Conservation (phyloP, 2,797 vertebrate species). For the Lithobates sylvaticus region DNA sequence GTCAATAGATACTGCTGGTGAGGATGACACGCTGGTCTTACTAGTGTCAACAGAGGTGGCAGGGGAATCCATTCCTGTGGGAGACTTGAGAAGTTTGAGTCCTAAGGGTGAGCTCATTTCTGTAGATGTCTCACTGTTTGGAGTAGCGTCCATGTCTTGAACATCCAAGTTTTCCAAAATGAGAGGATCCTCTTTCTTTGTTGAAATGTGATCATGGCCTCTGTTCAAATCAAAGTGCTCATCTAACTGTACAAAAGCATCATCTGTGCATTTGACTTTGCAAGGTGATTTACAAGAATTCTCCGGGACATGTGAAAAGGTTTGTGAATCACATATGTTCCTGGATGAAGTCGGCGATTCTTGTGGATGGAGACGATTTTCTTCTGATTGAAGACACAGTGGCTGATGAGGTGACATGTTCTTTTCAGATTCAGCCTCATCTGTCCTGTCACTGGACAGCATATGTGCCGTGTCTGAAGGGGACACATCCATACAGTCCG, state of each 20-base stretch:
- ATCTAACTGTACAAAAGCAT: conserved; percentile 53
- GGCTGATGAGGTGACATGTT: conserved; percentile 54
- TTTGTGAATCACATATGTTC: conserved; percentile 63
- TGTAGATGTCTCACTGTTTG: conserved; percentile 75
- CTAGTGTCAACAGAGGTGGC: conserved; percentile 63
- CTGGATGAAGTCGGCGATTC: conserved; percentile 2
- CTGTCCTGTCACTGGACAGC: conserved; percentile 64
- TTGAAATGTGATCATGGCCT: conserved; percentile 58
- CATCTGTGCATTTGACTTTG: conserved; percentile 60
- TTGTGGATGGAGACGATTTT: conserved; percentile 48
- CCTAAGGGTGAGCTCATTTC: conserved; percentile 77
- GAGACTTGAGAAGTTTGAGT: conserved; percentile 80
- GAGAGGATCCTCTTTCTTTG: conserved; percentile 67
- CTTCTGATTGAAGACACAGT: conserved; percentile 57
- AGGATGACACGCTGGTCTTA: conserved; percentile 72
- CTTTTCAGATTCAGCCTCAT: conserved; percentile 57
- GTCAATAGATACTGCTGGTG: conserved; percentile 68
- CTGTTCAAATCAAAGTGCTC: conserved; percentile 71
- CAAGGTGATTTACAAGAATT: conserved; percentile 51
- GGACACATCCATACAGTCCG: conserved; percentile 68
- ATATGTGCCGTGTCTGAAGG: conserved; percentile 58
- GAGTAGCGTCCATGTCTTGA: conserved; percentile 74
- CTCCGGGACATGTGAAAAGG: conserved; percentile 54
- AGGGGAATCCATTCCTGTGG: conserved; percentile 70
- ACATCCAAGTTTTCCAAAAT: conserved; percentile 69